Evolutionary conservation across 2,888 invertebrate genomes (phyloP).

Genomic region (Idaea straminata): DNA sequence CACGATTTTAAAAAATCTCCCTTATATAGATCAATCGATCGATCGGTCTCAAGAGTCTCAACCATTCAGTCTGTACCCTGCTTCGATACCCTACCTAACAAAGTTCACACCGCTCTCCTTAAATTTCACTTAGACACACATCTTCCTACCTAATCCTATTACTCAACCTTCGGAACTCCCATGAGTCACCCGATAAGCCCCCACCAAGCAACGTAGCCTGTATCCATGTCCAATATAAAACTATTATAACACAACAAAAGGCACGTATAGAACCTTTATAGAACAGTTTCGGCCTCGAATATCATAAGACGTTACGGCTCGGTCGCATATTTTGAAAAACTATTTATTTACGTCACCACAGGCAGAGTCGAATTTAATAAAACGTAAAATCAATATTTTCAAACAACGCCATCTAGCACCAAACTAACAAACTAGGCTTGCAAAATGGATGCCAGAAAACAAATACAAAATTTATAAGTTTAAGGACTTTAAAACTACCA

Average conservation of each 20-base stretch:
- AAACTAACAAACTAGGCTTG: too few species aligned
- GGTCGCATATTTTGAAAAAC: background rate
- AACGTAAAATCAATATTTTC: too few species aligned
- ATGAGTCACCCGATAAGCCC: background rate
- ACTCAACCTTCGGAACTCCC: background rate
- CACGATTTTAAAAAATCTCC: too few species aligned
- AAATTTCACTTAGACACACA: slow-evolving; percentile 1
- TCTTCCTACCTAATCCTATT: background rate
- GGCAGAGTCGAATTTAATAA: too few species aligned
- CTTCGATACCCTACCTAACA: background rate
- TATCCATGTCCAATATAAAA: background rate
- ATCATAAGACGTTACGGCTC: background rate
- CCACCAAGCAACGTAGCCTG: background rate
- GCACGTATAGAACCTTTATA: background rate
- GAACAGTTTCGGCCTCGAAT: background rate
- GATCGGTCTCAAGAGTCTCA: too few species aligned
- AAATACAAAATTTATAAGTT: too few species aligned
- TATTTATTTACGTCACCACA: too few species aligned
- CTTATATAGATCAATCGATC: background rate
- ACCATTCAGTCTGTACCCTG: background rate
- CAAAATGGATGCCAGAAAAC: too few species aligned
- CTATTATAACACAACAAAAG: background rate
- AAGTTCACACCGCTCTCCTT: background rate
- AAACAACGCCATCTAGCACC: too few species aligned
- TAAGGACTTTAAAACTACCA: too few species aligned